Evolutionary conservation across 2,113 vertebrate species (phyloP).

Genomic region (Tachysurus fulvidraco): DNA sequence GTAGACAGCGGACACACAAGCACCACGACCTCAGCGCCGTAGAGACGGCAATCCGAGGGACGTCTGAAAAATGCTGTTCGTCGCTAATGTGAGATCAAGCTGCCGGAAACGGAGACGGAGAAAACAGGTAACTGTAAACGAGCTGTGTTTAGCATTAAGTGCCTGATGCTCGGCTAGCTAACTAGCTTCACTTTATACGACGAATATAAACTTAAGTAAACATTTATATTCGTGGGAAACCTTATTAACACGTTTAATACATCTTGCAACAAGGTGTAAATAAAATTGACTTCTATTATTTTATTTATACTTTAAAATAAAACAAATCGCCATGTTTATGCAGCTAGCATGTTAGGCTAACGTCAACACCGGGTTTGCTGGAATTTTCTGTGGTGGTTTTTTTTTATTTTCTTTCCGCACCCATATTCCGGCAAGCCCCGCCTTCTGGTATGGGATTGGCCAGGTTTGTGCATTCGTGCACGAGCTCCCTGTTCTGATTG

Average conservation of each 20-base stretch:
- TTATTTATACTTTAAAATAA: too few species aligned
- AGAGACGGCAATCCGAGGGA: constrained; percentile 31
- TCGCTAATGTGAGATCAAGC: constrained; percentile 54
- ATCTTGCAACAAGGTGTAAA: too few species aligned
- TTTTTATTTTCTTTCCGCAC: background rate
- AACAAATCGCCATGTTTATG: background rate
- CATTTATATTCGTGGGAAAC: background rate
- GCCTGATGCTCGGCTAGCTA: background rate
- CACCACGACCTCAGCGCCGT: background rate
- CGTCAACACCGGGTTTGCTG: constrained; percentile 70
- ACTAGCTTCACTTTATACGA: background rate
- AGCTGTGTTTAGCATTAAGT: background rate
- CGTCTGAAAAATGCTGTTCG: constrained; percentile 55
- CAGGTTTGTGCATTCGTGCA: background rate
- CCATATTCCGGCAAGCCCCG: background rate
- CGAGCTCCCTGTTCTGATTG: background rate
- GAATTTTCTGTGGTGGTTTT: constrained; percentile 59
- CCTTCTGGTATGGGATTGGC: constrained; percentile 6
- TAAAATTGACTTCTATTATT: too few species aligned
- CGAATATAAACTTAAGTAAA: too few species aligned
- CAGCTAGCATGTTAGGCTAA: background rate
- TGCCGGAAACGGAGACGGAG: constrained; percentile 64
- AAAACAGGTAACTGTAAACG: constrained; percentile 53
- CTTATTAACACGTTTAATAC: background rate
- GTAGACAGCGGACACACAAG: background rate